Conservation (phyloP, 2,888 invertebrate species). For the Mechanitis mazaeus region DNA sequence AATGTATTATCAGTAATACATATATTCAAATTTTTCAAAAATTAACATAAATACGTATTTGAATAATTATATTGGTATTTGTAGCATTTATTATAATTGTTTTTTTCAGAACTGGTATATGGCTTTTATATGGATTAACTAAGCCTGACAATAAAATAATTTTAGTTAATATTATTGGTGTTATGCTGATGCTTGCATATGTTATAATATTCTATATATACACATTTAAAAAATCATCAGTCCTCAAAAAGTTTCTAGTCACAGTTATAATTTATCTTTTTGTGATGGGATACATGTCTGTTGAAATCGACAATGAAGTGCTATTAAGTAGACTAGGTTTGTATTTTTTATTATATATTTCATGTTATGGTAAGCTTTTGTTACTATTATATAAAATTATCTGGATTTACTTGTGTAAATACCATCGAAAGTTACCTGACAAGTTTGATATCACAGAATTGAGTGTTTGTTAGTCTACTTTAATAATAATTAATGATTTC, state of each 20-base stretch:
- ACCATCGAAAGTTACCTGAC: too few relatives aligned
- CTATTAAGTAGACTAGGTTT: conserved; percentile 81
- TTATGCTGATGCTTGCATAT: conserved; percentile 82
- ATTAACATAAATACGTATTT: neutral
- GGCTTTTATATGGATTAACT: conserved; percentile 87
- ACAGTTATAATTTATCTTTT: conserved; percentile 71
- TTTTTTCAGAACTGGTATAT: conserved; percentile 81
- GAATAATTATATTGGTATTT: neutral
- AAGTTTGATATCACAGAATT: too few relatives aligned
- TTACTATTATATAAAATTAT: too few relatives aligned
- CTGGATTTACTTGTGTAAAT: too few relatives aligned
- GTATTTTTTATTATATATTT: conserved; percentile 24
- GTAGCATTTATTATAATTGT: neutral
- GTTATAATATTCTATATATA: conserved; percentile 83
- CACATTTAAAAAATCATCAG: conserved; percentile 81
- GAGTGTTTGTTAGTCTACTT: neutral
- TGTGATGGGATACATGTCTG: conserved; percentile 77
- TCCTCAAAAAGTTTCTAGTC: conserved; percentile 78
- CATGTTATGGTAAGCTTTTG: neutral
- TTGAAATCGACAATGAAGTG: conserved; percentile 69
- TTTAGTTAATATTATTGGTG: conserved; percentile 85
- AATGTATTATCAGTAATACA: too few relatives aligned
- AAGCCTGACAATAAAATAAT: conserved; percentile 84
- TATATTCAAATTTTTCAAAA: neutral
- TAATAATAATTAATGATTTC: conserved; percentile 21